phyloP scores from a whole-genome alignment of 2,113 vertebrate species.

The Sardina pilchardus region DNA sequence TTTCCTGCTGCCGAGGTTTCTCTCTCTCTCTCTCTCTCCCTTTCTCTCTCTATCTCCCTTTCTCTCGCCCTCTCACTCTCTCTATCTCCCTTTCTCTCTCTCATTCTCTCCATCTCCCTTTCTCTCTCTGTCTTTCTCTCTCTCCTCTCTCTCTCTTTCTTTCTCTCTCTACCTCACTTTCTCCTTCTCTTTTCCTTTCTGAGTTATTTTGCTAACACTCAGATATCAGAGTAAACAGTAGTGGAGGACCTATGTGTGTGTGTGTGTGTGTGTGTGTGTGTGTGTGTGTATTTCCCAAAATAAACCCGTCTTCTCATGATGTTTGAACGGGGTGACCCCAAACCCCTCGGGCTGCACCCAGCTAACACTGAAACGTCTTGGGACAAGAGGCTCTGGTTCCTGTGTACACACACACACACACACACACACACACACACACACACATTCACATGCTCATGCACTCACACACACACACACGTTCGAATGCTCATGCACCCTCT shows the following conservation, averaged over 20 bases:
- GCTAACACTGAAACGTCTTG: constrained; percentile 6
- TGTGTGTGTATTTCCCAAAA: constrained; percentile 64
- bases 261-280: not conserved
- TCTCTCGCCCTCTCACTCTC: not conserved
- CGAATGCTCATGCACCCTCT: no score
- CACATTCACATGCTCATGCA: constrained; percentile 47
- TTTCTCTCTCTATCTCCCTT: not conserved
- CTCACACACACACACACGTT: not conserved
- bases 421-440: not conserved
- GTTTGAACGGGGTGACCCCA: constrained; percentile 63
- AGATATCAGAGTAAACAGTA: constrained; percentile 7
- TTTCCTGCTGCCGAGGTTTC: not conserved
- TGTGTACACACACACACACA: not conserved
- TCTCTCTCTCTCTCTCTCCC: not conserved
- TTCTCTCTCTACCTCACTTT: constrained; percentile 17
- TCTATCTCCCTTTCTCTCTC: not conserved
- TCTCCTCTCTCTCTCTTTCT: not conserved
- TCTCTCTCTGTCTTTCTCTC: not conserved
- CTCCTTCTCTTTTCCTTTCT: not conserved
- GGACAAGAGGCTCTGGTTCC: not conserved
- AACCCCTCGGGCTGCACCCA: constrained; percentile 61
- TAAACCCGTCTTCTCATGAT: constrained; percentile 65
- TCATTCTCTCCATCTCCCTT: no score
- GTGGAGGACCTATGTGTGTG: constrained; percentile 33
- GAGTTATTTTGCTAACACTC: not conserved